These are phyloP conservation scores for Paelopatides confundens DNA, from an alignment of 53 echinoderm and acorn worm genomes.

Conservation along the genomic window DNA sequence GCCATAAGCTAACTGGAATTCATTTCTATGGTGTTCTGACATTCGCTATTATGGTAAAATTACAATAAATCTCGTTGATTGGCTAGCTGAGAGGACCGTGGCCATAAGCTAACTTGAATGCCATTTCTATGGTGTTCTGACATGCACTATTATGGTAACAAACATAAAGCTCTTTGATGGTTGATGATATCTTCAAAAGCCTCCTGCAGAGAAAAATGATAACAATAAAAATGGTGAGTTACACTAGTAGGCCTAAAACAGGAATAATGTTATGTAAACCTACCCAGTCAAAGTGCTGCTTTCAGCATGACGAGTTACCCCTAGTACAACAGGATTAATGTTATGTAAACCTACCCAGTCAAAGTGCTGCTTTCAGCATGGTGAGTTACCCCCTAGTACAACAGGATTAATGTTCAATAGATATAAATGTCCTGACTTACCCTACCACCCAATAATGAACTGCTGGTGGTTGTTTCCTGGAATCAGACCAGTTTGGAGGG, in stretches of 20 bases:
- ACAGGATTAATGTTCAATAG: neutral
- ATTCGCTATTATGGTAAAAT: no score
- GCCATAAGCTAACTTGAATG: constrained; percentile 92
- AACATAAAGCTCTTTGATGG: constrained; percentile 81
- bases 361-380: no score
- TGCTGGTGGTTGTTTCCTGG: constrained; percentile 86
- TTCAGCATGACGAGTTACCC: no score
- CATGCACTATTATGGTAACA: constrained; percentile 91
- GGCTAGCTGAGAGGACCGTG: constrained; percentile 56
- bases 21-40: no score
- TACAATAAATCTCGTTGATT: neutral
- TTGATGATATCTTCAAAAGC: constrained; percentile 60
- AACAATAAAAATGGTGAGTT: no score
- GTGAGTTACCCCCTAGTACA: no score
- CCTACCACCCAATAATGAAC: constrained; percentile 98
- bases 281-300: no score
- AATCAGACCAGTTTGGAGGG: constrained; percentile 82
- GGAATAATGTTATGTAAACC: no score
- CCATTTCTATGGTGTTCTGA: constrained; percentile 92
- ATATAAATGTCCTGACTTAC: constrained; percentile 76
- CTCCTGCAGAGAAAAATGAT: constrained; percentile 64
- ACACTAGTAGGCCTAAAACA: no score
- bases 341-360: no score
- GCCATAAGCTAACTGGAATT: no score
- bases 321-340: no score